These are phyloP conservation scores for Desmodus rotundus DNA, from an alignment of 2,113 vertebrate species.

Conservation along the genomic window DNA sequence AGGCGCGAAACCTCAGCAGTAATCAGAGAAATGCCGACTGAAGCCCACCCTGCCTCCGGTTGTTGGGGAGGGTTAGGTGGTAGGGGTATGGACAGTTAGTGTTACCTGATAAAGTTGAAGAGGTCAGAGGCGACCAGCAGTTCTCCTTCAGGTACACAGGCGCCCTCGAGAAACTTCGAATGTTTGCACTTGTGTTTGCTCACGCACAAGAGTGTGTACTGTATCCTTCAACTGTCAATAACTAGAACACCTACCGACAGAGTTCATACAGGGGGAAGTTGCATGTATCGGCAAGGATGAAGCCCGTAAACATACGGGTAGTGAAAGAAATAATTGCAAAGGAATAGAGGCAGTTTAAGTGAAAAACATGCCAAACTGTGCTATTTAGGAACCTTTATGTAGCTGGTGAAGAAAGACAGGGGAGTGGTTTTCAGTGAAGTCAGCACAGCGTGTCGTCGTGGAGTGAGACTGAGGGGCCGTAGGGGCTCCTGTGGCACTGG, in stretches of 20 bases:
- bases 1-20: background rate
- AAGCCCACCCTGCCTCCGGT: background rate
- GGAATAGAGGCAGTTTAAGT: too few relatives aligned
- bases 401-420: background rate
- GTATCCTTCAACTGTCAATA: background rate
- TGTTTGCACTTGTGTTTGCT: too few relatives aligned
- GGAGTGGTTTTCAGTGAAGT: background rate
- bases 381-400: background rate
- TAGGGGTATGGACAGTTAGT: background rate
- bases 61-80: background rate
- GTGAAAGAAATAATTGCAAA: background rate
- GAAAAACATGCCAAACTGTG: background rate
- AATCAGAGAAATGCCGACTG: background rate
- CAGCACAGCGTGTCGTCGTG: accelerated
- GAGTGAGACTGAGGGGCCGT: background rate
- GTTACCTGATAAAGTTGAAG: background rate
- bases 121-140: background rate
- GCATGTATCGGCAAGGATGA: background rate
- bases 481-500: background rate
- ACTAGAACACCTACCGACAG: too few relatives aligned
- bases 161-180: background rate
- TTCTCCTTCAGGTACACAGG: background rate
- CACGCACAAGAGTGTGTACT: background rate
- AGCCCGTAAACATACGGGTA: background rate
- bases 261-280: background rate